These are phyloP conservation scores for Fistularia commersonii DNA, from an alignment of 2,797 vertebrate species.

Conservation along the genomic window DNA sequence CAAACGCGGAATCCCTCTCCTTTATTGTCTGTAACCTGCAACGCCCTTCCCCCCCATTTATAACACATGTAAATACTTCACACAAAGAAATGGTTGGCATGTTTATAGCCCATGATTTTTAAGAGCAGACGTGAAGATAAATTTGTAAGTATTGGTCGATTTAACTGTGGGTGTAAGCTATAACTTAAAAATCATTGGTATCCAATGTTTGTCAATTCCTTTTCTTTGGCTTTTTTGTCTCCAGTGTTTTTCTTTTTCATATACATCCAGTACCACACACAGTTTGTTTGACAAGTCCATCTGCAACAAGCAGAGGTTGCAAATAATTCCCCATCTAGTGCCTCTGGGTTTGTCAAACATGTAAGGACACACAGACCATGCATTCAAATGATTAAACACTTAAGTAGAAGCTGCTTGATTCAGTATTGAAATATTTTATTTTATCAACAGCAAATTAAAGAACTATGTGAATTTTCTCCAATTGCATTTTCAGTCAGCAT, in stretches of 20 bases:
- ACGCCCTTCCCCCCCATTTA: too few species aligned
- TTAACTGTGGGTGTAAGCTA: too few species aligned
- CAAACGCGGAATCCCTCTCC: slow-evolving; percentile 21
- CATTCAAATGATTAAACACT: not conserved
- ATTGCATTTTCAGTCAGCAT: too few species aligned
- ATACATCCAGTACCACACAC: slow-evolving; percentile 45
- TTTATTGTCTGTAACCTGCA: slow-evolving; percentile 22
- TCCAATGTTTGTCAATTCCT: slow-evolving; percentile 14
- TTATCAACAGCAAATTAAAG: too few species aligned
- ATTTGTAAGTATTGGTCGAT: slow-evolving; percentile 1
- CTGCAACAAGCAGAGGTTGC: slow-evolving; percentile 22
- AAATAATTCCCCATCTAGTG: slow-evolving; percentile 24
- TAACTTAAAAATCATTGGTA: slow-evolving; percentile 24
- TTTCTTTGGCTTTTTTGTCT: slow-evolving; percentile 4
- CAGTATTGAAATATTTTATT: too few species aligned
- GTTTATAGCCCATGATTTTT: slow-evolving; percentile 16
- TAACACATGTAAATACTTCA: slow-evolving; percentile 12
- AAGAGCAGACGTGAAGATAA: slow-evolving; percentile 9
- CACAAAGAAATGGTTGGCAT: slow-evolving; percentile 16
- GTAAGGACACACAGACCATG: slow-evolving; percentile 17
- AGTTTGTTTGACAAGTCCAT: slow-evolving; percentile 60
- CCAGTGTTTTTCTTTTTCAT: slow-evolving; percentile 9
- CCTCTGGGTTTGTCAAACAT: slow-evolving; percentile 31
- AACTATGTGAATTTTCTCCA: too few species aligned
- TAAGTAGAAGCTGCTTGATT: too few species aligned